These are phyloP conservation scores for Tenthredo mesomela DNA, from an alignment of 2,888 invertebrate species.

Conservation along the genomic window DNA sequence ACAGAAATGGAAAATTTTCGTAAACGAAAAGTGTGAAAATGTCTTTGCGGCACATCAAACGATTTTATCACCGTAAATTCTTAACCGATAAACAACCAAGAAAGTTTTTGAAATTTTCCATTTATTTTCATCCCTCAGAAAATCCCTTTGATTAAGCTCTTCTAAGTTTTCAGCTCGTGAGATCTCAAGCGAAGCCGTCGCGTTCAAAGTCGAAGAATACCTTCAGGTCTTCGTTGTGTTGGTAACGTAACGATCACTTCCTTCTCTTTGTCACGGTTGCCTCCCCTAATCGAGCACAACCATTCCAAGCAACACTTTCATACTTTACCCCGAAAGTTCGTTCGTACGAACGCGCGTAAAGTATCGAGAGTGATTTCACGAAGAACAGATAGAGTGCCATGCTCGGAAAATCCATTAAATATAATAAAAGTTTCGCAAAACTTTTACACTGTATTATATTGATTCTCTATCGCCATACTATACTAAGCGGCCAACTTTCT, in stretches of 20 bases:
- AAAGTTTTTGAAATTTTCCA: constrained; percentile 17
- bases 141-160: constrained; percentile 32
- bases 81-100: neutral
- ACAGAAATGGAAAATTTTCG: neutral
- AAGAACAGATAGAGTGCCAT: constrained; percentile 18
- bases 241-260: constrained; percentile 45
- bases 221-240: constrained; percentile 18
- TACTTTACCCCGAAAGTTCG: constrained; percentile 30
- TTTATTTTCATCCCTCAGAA: neutral
- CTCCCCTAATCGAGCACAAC: constrained; percentile 45
- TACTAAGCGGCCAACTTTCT: neutral
- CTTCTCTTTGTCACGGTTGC: constrained; percentile 42
- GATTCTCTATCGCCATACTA: constrained; percentile 18
- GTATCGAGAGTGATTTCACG: constrained; percentile 30
- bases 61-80: constrained; percentile 1
- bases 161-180: constrained; percentile 32
- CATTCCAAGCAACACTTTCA: constrained; percentile 34
- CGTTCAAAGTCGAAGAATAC: constrained; percentile 29
- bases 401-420: constrained; percentile 33
- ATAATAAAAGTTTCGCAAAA: constrained; percentile 39
- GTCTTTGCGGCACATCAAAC: neutral
- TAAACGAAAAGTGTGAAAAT: constrained; percentile 14
- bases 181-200: neutral
- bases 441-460: neutral
- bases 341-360: constrained; percentile 27